Conservation (phyloP, 2,113 vertebrate genomes). For the Theristicus caerulescens region DNA sequence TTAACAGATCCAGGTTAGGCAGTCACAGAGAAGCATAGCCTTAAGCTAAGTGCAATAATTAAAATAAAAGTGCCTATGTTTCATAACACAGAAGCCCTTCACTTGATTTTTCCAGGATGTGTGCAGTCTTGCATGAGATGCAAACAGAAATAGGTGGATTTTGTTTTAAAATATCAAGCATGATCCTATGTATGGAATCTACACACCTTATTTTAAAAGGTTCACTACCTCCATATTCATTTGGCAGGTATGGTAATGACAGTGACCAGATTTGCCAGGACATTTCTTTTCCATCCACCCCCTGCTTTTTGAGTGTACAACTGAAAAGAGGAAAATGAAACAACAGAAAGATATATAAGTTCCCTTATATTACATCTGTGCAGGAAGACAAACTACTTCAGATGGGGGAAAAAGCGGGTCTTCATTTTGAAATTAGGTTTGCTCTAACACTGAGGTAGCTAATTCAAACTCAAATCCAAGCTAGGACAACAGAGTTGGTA, state of each 20-base stretch:
- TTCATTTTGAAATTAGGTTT: not conserved
- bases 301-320: not conserved
- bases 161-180: not conserved
- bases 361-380: not conserved
- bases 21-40: not conserved
- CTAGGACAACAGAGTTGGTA: not conserved
- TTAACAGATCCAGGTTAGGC: constrained; percentile 1
- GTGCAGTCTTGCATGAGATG: not conserved
- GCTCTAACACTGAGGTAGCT: not conserved
- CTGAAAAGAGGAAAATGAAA: not conserved
- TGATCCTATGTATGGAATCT: not conserved
- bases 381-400: not conserved
- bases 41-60: not conserved
- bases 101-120: constrained; percentile 3
- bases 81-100: not conserved
- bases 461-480: not conserved
- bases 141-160: not conserved
- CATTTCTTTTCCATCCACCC: not conserved
- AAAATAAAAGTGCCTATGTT: not conserved
- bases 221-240: not conserved
- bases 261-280: not conserved
- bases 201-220: not conserved
- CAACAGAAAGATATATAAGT: not conserved
- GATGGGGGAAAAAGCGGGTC: not conserved
- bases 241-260: not conserved